A percentile compares a stretch with the other conserved stretches of the same genome.
phyloP scores from a whole-genome alignment of 2,113 vertebrate genomes.

The Bos javanicus region DNA sequence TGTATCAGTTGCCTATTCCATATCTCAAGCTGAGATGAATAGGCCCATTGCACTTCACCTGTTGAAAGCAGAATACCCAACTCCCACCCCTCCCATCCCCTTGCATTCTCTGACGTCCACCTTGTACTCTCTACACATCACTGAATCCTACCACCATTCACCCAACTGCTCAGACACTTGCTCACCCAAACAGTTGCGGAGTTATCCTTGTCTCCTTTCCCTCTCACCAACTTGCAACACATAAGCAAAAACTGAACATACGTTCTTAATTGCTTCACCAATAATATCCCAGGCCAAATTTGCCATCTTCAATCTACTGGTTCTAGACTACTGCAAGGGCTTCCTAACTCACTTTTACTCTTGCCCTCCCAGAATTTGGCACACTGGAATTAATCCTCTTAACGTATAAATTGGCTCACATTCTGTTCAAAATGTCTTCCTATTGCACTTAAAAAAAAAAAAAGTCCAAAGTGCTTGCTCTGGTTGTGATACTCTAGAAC shows the following conservation, averaged over 20 bases:
- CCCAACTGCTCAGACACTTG: not conserved
- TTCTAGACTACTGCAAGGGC: too few species aligned
- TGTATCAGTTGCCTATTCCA: accelerated
- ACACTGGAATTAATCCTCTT: not conserved
- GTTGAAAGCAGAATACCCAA: accelerated
- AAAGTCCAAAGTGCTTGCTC: not conserved
- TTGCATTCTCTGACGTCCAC: too few species aligned
- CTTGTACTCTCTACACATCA: accelerated
- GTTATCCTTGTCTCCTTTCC: not conserved
- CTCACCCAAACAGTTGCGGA: not conserved
- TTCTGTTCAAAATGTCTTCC: not conserved
- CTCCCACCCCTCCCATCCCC: accelerated
- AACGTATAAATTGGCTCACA: not conserved
- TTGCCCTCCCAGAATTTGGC: not conserved
- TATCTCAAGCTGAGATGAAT: not conserved
- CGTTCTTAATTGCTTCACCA: not conserved
- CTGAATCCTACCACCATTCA: too few species aligned
- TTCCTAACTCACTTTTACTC: not conserved
- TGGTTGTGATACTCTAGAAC: not conserved
- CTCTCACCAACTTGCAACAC: not conserved
- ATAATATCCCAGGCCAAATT: not conserved
- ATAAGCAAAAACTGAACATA: not conserved
- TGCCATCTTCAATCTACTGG: too few species aligned
- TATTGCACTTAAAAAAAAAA: not conserved
- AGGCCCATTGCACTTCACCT: not conserved